phyloP scores from a whole-genome alignment of 53 echinoderm and acorn worm genomes.

The Henricia sp. region DNA sequence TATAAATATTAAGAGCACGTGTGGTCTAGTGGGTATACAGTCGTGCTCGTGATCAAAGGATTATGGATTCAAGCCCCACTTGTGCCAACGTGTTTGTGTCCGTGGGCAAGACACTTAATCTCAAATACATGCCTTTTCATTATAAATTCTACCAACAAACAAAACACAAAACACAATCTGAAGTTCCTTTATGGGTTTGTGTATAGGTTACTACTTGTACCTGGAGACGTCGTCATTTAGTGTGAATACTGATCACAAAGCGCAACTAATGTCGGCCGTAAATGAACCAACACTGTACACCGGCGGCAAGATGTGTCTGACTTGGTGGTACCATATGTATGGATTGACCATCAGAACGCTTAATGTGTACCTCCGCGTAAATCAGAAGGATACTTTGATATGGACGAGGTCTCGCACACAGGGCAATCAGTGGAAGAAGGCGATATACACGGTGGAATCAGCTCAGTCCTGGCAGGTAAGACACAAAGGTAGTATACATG shows the following conservation, averaged over 20 bases:
- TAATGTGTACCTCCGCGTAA: slow-evolving; percentile 64
- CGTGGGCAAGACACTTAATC: too few species aligned
- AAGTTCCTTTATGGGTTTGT: neutral
- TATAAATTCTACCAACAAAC: too few species aligned
- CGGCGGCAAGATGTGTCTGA: slow-evolving; percentile 61
- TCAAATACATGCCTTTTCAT: too few species aligned
- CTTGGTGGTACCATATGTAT: slow-evolving; percentile 96
- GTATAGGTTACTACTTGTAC: slow-evolving; percentile 86
- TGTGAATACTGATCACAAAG: slow-evolving; percentile 44
- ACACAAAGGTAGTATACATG: neutral
- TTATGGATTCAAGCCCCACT: too few species aligned
- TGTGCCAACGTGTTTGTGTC: too few species aligned
- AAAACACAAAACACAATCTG: too few species aligned
- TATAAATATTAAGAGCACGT: too few species aligned
- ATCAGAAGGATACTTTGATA: slow-evolving; percentile 47
- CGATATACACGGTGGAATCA: slow-evolving; percentile 28
- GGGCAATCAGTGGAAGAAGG: slow-evolving; percentile 61
- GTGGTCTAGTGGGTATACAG: too few species aligned
- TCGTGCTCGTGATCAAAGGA: too few species aligned
- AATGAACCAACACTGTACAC: slow-evolving; percentile 54
- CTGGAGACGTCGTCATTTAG: slow-evolving; percentile 72
- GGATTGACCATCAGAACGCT: slow-evolving; percentile 79
- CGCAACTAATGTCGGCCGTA: slow-evolving; percentile 42
- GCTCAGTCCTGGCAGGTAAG: slow-evolving; percentile 61
- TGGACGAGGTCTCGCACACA: slow-evolving; percentile 62